A percentile compares a stretch with the other conserved stretches of the same genome.
Conservation (phyloP, 2,888 invertebrate genomes). For the Sisyra terminalis region DNA sequence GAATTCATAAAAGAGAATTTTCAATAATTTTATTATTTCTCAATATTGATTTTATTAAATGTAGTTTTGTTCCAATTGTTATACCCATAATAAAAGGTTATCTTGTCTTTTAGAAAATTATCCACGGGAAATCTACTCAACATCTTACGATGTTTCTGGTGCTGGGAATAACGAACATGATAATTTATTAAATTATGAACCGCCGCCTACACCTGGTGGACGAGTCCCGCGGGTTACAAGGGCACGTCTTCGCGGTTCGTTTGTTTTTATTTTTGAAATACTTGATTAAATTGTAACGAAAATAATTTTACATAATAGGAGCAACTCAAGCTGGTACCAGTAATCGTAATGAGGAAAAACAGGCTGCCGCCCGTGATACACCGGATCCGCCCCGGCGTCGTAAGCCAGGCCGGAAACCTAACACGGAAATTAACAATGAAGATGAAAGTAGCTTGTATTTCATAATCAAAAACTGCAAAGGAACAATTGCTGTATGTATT, state of each 20-base stretch:
- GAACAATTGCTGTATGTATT: slow-evolving; percentile 52
- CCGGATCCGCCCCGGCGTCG: slow-evolving; percentile 29
- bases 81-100: too few relatives aligned
- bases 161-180: slow-evolving; percentile 19
- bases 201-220: slow-evolving; percentile 39
- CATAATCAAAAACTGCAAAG: slow-evolving; percentile 66
- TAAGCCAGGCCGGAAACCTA: slow-evolving; percentile 35
- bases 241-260: slow-evolving; percentile 33
- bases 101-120: too few relatives aligned
- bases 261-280: neutral
- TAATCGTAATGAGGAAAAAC: slow-evolving; percentile 14
- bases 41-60: too few relatives aligned
- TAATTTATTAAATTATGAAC: slow-evolving; percentile 23
- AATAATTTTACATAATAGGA: slow-evolving; percentile 15
- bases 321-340: slow-evolving; percentile 16
- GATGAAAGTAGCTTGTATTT: slow-evolving; percentile 76
- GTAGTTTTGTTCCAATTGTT: too few relatives aligned
- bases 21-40: too few relatives aligned
- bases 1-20: too few relatives aligned
- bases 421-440: slow-evolving; percentile 36
- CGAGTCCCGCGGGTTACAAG: slow-evolving; percentile 43
- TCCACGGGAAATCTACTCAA: too few relatives aligned
- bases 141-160: slow-evolving; percentile 17
- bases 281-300: neutral
- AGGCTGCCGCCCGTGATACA: slow-evolving; percentile 15